Evolutionary conservation across 2,113 vertebrate genomes (phyloP).

Genomic region (Andinoacara biseriatus): DNA sequence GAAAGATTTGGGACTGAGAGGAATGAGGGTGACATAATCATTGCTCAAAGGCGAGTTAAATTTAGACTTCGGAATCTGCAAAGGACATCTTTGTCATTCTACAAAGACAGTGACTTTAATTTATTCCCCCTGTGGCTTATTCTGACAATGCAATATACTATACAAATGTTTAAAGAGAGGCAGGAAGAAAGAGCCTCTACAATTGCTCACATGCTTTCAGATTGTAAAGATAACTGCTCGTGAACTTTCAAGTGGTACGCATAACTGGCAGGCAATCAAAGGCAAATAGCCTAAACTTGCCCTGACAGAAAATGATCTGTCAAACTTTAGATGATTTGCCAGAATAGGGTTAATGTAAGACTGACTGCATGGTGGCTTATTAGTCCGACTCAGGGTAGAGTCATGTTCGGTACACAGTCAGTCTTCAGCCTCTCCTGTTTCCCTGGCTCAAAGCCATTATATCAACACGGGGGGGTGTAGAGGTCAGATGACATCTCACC

Average conservation of each 20-base stretch:
- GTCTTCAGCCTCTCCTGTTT: constrained; percentile 60
- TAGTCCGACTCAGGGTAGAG: constrained; percentile 52
- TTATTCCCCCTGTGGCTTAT: constrained; percentile 39
- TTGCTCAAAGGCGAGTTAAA: constrained; percentile 65
- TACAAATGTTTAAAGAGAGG: neutral
- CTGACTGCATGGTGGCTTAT: constrained; percentile 45
- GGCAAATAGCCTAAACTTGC: constrained; percentile 34
- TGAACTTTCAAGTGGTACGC: constrained; percentile 15
- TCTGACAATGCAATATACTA: constrained; percentile 42
- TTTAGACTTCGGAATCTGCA: constrained; percentile 66
- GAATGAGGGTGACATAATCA: constrained; percentile 57
- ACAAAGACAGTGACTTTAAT: constrained; percentile 48
- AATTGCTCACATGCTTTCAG: neutral
- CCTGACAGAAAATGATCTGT: constrained; percentile 48
- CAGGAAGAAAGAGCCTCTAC: constrained; percentile 7
- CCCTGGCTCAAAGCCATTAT: constrained; percentile 56
- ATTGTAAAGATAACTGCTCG: neutral
- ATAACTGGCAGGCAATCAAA: constrained; percentile 26
- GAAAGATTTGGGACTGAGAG: constrained; percentile 43
- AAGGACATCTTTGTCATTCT: constrained; percentile 62
- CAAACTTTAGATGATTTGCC: constrained; percentile 46
- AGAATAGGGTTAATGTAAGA: constrained; percentile 25
- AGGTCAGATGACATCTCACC: constrained; percentile 68
- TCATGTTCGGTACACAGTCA: constrained; percentile 62
- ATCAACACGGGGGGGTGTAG: constrained; percentile 42